Conservation (phyloP, 2,113 vertebrate genomes). For the Noctilio leporinus region DNA sequence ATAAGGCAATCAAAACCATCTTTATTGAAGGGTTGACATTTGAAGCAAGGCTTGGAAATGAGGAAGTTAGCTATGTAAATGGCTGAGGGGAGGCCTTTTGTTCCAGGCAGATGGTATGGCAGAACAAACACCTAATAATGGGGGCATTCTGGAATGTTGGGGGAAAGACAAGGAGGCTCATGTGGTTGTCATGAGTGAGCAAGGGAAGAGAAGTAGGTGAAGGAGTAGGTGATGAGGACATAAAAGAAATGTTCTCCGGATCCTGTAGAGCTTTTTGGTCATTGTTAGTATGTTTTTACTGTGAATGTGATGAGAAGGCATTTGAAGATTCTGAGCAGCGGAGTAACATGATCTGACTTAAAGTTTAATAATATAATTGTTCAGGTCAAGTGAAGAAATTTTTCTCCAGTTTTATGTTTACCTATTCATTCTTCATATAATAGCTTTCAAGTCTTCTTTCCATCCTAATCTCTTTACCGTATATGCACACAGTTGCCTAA, state of each 20-base stretch:
- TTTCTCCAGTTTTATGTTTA: neutral
- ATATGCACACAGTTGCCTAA: neutral
- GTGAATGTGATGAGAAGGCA: neutral
- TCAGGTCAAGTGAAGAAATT: neutral
- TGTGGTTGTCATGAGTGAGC: neutral
- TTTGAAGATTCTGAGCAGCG: neutral
- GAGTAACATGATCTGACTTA: neutral
- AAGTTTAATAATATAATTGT: neutral
- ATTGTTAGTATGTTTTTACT: slow-evolving; percentile 6
- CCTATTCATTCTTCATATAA: neutral
- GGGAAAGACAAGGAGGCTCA: neutral
- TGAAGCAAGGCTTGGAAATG: neutral
- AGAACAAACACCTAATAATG: neutral
- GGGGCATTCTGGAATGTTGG: neutral
- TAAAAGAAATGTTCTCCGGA: neutral
- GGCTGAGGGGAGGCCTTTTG: neutral
- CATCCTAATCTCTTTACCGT: neutral
- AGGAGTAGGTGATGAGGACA: neutral
- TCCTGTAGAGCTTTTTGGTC: neutral
- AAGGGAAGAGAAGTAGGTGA: neutral
- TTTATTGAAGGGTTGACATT: neutral
- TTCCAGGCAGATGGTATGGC: neutral
- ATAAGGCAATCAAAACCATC: neutral
- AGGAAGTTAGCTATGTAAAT: neutral
- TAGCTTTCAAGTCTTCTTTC: neutral